Evolutionary conservation across 2,797 vertebrate species (phyloP).

Genomic region (Enteromius viviparus): DNA sequence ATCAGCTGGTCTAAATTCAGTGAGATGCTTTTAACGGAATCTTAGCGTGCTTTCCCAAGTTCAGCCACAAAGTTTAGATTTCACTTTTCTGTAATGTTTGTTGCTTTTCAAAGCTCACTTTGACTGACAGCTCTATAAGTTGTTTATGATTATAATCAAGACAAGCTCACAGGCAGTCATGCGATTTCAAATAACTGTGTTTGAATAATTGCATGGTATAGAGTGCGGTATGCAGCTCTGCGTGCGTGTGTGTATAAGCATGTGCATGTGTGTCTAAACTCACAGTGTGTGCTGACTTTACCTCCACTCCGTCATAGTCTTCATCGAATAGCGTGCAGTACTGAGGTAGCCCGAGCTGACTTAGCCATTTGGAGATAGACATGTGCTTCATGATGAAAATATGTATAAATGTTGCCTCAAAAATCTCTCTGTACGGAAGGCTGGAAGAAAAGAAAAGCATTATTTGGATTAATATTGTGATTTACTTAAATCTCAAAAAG

Average conservation of each 20-base stretch:
- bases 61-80: constrained; percentile 1
- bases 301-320: constrained; percentile 79
- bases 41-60: constrained; percentile 19
- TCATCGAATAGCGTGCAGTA: constrained; percentile 78
- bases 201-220: constrained; percentile 29
- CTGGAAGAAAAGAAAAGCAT: constrained; percentile 17
- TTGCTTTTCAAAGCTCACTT: constrained; percentile 1
- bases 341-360: constrained; percentile 79
- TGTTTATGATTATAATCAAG: constrained; percentile 21
- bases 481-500: neutral
- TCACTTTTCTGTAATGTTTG: constrained; percentile 1
- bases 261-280: constrained; percentile 32
- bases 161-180: constrained; percentile 1
- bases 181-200: constrained; percentile 13
- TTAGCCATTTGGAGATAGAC: constrained; percentile 80
- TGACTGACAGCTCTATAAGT: neutral
- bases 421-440: constrained; percentile 6
- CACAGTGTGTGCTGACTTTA: constrained; percentile 63
- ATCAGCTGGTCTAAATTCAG: constrained; percentile 24
- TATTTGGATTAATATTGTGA: neutral
- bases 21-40: constrained; percentile 18
- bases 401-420: constrained; percentile 21
- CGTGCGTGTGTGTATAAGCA: neutral
- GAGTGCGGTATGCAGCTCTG: constrained; percentile 21
- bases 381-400: constrained; percentile 77